Evolutionary conservation across 2,888 invertebrate species (phyloP), one percentile per base, ranked within the genome.

Genomic region (Cephonodes hylas): DNA sequence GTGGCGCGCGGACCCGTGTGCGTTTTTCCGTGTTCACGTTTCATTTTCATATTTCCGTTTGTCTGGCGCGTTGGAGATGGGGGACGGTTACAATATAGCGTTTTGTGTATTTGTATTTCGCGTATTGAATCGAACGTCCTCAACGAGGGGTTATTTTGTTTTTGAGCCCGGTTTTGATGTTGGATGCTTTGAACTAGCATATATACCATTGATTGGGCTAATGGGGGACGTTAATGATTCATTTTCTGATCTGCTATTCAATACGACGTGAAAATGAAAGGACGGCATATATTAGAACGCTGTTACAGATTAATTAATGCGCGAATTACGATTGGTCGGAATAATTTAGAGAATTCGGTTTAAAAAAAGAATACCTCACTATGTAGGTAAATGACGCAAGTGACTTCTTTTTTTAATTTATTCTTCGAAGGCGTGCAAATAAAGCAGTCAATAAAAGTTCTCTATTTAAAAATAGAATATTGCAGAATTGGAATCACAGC

Each of bases 1-100:
- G 81, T 72, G 23, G 66, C 83, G 83, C 79, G 85, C 71, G 84
- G 83, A 75, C 77, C 80, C 84, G 86, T 83, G 86, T 83, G 85
- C 89, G 91, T 90, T 90, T 90, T 89, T 88, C 87, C 89, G 86
- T 88, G 86, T 84, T 82, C 83, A 81, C 81, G 88, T 89, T 90
- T 87, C 90, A 89, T 91, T 91, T 91, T 88, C 91, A 91, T 91
- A 91, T 90, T 90, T 91, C 91, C 91, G 89, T 89, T 88, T 89
- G 90, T 90, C 89, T 89, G 88, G 77, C 81, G 75, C 68, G 68
- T 64, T 66, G 69, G 76, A 75, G 80, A 73, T 71, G 71, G 67
- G 70, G 70, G 74, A 72, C 53, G 75, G 80, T 79, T 79, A 89
- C 86, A 89, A 85, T 88, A 71, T 76, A 66, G 68, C 69, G 70